A percentile compares a stretch with the other conserved stretches of the same genome.
Evolutionary conservation across 2,888 invertebrate species (phyloP).

Genomic region (Encarsia formosa): DNA sequence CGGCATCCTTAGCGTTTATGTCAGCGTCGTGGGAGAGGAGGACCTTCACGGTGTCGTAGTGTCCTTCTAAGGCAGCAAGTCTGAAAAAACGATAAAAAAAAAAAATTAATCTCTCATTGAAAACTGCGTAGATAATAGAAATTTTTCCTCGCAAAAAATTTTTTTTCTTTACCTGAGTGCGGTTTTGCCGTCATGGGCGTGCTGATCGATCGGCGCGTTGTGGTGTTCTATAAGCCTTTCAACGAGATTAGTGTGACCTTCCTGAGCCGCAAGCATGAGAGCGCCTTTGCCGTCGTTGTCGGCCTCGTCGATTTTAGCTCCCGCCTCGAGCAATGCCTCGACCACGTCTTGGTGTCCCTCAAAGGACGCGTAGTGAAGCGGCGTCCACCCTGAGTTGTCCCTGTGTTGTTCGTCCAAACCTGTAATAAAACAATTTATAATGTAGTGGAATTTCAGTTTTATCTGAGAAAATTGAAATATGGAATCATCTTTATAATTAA

Average conservation of each 20-base stretch:
- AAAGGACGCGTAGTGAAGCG: constrained; percentile 92
- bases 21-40: constrained; percentile 74
- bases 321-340: constrained; percentile 77
- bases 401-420: constrained; percentile 79
- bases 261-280: constrained; percentile 84
- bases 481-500: background rate
- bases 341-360: constrained; percentile 85
- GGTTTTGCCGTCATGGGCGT: constrained; percentile 87
- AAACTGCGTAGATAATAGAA: background rate
- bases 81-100: constrained; percentile 45
- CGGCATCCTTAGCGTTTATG: constrained; percentile 85
- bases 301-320: constrained; percentile 81
- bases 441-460: background rate
- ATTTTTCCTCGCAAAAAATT: background rate
- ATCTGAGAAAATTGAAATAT: background rate
- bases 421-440: constrained; percentile 29
- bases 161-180: constrained; percentile 61
- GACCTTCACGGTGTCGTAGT: constrained; percentile 72
- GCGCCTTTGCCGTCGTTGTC: constrained; percentile 90
- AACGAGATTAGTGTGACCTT: constrained; percentile 70
- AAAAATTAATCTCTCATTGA: too few species aligned
- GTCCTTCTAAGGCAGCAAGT: constrained; percentile 78
- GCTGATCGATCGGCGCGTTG: constrained; percentile 75
- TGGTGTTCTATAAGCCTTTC: constrained; percentile 69
- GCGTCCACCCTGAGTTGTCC: constrained; percentile 96